Evolutionary conservation across 1,140 invertebrate species (phyloP), one percentile per base, ranked within the genome.

Genomic region (Odontomachus brunneus): DNA sequence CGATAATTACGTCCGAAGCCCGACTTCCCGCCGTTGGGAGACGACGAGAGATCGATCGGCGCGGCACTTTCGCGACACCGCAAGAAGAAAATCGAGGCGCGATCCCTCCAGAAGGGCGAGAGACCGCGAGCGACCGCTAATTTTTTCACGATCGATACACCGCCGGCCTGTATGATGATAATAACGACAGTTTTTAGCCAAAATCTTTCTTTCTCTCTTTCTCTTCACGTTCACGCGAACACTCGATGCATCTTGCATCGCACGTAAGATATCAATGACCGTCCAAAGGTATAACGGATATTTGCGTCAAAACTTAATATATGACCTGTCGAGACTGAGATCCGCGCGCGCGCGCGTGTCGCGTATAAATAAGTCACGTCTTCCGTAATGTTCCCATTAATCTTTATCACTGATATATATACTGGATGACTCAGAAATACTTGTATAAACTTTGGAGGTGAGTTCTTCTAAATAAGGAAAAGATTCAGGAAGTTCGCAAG

Each of bases 1-100:
- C 38, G 49, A 80, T 80, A 80, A 80, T 80, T 80, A 80, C 75
- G 33, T 80, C 75, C 65, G 75, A 80, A 80, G 29, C 29, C 38
- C 24, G 51, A 22, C 65, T 69, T 71, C 33, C 33, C 63, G 29
- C 11, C 22, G 15, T 17, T n/a, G 29, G 4, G 14, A 15, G 14
- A 0, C 44, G n/a, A 33, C 29, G 29, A 33, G 29, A 33, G 7
- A 63, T 80, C 75, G 75, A 80, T 67, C 22, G 60, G 11, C 7
- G 24, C 7, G 12, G 29, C 29, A 38, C 17, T 3, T 9, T 22
- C n/a, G 60, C 15, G 4, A 9, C 44, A 60, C 15, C 9, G 9
- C 51, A 24, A 26, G 5, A 78, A 69, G 29, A 19, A 69, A 26
- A 57, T 24, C 24, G 29, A 57, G 0, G 9, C 2, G 1, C 19